phyloP scores from a whole-genome alignment of 2,113 vertebrate species.

The Marcusenius ussheri region DNA sequence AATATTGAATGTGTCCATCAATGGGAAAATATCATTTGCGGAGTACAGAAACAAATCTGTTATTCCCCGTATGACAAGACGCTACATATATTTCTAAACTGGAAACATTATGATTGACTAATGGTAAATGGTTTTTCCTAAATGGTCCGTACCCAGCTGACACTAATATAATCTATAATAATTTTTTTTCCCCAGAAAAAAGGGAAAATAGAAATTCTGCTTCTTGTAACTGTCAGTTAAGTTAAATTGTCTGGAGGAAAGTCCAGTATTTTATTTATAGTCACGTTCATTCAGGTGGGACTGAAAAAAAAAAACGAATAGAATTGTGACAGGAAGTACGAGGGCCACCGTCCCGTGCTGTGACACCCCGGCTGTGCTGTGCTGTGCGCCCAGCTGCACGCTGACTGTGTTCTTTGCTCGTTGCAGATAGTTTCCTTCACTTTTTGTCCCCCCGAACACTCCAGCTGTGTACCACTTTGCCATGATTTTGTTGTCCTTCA shows the following conservation, averaged over 20 bases:
- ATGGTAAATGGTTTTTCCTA: constrained; percentile 4
- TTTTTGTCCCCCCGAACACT: not conserved
- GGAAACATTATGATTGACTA: constrained; percentile 9
- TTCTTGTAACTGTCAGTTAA: constrained; percentile 16
- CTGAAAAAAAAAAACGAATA: not conserved
- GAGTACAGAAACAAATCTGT: constrained; percentile 3
- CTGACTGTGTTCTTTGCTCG: not conserved
- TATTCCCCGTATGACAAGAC: not conserved
- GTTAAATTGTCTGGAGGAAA: constrained; percentile 15
- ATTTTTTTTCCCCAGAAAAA: not conserved
- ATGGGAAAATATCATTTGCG: not conserved
- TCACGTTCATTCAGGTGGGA: not conserved
- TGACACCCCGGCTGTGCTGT: constrained; percentile 35
- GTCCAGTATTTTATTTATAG: not conserved
- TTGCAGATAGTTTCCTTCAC: constrained; percentile 22
- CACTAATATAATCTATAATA: constrained; percentile 12
- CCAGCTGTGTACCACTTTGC: constrained; percentile 6
- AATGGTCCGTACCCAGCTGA: not conserved
- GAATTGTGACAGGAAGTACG: not conserved
- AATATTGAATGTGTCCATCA: not conserved
- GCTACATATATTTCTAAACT: not conserved
- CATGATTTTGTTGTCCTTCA: not conserved
- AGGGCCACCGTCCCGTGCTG: constrained; percentile 34
- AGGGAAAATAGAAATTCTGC: not conserved
- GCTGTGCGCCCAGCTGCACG: too few relatives aligned